Base-by-base conservation (phyloP, 2,113 vertebrate genomes). In the Rhinopomastus cyanomelas region DNA sequence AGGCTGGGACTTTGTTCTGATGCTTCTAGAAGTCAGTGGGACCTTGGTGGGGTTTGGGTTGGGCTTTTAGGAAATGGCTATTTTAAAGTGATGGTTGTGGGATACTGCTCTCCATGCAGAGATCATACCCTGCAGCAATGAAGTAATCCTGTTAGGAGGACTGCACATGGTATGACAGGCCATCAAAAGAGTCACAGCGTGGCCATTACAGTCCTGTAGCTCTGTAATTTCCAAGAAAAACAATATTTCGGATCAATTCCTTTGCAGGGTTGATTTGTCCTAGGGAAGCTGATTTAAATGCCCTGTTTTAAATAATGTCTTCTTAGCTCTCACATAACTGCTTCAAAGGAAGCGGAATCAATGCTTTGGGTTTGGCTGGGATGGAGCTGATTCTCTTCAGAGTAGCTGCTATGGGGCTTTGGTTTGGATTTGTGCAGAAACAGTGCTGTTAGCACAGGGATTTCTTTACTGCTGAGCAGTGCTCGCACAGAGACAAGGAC, bases 141-240 rank as follows among this genome's bases (percentile, higher is more conserved):
- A 74, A 52, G 15, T 14, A 76, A 18, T 51, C 62, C 51, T 73
- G 51, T 65, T 85, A 57, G 2, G 8, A 62, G 60, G 51, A 42
- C n/a, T 62, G 1, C n/a, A 77, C 77, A 37, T 30, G 81, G 74
- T 67, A 55, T 26, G 61, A 87, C 13, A 68, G 42, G 51, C 42
- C 68, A 87, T 66, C 65, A 68, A 75, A 85, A 17, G 16, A 73
- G 1, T 39, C 81, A 39, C 21, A 81, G 51, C 62, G 46, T 34
- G 30, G 71, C 64, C 29, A 22, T 79, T 87, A 73, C 46, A 79
- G 46, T 65, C 23, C 46, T 77, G 72, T 22, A 69, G 46, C 81
- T 85, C 60, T 59, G 18, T 59, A 57, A 87, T 73, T 90, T 81
- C 62, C 56, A 79, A 80, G 67, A 66, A 90, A 76, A 92, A 66